Percentiles rank a stretch among this genome's conserved stretches.
Conservation (phyloP, 2,888 invertebrate species). For the Ophion costatus region DNA sequence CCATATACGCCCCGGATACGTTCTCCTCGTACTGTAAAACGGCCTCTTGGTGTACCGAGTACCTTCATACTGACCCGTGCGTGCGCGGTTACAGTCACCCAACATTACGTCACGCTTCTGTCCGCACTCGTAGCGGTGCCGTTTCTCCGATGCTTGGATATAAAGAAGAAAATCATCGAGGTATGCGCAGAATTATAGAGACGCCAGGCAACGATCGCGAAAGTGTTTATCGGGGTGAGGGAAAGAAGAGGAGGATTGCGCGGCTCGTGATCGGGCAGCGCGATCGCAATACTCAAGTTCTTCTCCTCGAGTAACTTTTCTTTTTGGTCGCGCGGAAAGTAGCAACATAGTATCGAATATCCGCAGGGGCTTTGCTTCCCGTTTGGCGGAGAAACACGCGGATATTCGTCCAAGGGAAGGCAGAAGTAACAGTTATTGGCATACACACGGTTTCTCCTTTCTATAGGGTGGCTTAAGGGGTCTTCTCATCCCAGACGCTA, state of each 20-base stretch:
- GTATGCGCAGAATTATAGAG: conserved; percentile 11
- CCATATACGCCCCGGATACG: conserved; percentile 8
- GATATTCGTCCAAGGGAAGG: not conserved
- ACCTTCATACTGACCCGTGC: not conserved
- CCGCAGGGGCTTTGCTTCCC: conserved; percentile 35
- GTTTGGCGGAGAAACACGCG: not conserved
- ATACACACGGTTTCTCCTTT: not conserved
- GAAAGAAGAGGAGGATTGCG: conserved; percentile 5
- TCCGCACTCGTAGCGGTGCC: not conserved
- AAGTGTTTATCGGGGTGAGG: conserved; percentile 41
- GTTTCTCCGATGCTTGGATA: conserved; percentile 3
- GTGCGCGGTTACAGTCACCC: not conserved
- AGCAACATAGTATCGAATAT: conserved; percentile 51
- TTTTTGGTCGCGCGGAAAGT: conserved; percentile 14
- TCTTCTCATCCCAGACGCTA: too few species aligned
- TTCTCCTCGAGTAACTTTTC: conserved; percentile 32
- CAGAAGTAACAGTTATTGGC: conserved; percentile 11
- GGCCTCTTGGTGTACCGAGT: not conserved
- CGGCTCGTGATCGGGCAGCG: conserved; percentile 17
- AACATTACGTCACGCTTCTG: conserved; percentile 14
- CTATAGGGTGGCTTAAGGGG: too few species aligned
- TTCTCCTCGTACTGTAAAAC: not conserved
- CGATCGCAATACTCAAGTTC: conserved; percentile 33
- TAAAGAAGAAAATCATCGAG: conserved; percentile 25
- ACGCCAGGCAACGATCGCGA: conserved; percentile 28